phyloP scores from a whole-genome alignment of 2,797 vertebrate genomes.

The Darevskia nairensis region DNA sequence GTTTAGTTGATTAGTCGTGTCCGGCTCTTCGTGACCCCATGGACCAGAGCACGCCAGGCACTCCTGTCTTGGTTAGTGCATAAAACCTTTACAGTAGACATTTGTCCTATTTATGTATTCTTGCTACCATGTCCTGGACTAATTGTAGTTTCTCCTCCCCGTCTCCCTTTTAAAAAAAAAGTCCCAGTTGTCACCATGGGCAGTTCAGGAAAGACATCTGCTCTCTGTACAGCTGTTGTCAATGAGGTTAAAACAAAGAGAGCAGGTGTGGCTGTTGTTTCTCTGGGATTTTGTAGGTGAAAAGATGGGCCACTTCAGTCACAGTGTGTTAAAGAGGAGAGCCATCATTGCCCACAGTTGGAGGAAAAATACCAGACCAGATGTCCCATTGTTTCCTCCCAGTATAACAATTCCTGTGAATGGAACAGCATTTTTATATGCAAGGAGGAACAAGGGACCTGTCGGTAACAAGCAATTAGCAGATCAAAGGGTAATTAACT shows the following conservation, averaged over 20 bases:
- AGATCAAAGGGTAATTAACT: constrained; percentile 77
- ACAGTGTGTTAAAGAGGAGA: constrained; percentile 40
- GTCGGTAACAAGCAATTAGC: constrained; percentile 73
- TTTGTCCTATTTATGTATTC: constrained; percentile 43
- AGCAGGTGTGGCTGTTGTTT: constrained; percentile 42
- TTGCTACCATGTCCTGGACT: constrained; percentile 52
- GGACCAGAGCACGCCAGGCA: no score
- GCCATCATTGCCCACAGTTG: constrained; percentile 33
- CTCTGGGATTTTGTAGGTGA: constrained; percentile 17
- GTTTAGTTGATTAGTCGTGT: no score
- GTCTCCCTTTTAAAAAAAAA: background rate
- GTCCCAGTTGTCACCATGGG: constrained; percentile 37
- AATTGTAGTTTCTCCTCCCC: constrained; percentile 30
- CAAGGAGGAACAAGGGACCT: constrained; percentile 52
- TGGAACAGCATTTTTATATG: constrained; percentile 48
- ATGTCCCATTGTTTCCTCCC: constrained; percentile 60
- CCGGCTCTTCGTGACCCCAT: no score
- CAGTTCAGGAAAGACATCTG: constrained; percentile 59
- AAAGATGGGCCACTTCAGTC: constrained; percentile 47
- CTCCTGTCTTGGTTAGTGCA: constrained; percentile 23
- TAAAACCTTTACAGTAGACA: constrained; percentile 40
- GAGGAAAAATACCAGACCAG: constrained; percentile 35
- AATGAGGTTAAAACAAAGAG: constrained; percentile 33
- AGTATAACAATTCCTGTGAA: constrained; percentile 60
- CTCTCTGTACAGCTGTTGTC: constrained; percentile 39